Base-by-base conservation (phyloP, 2,797 vertebrate genomes). In the Myoxocephalus aenaeus region DNA sequence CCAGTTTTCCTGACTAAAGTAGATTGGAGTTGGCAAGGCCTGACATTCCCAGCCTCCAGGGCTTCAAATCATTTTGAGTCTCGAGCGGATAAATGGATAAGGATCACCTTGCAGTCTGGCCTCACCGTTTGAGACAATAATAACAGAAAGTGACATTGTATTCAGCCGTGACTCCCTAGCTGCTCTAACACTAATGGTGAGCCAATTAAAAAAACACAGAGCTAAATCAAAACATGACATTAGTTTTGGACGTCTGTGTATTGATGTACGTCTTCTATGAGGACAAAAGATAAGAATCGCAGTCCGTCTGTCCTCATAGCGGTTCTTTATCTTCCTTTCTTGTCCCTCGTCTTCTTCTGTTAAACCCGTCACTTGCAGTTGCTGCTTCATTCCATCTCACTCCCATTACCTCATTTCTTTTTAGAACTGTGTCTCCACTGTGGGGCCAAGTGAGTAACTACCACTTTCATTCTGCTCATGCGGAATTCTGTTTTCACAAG, bases 41-140 rank as follows among this genome's bases (percentile, higher is more conserved):
- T 42, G 25, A 61, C 13, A 40, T 42, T 13, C 44, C 56, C 34
- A 42, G 10, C 38, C 56, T 53, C 34, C 36, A 53, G 36, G 27
- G 25, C 25, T 42, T 38, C 34, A 53, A 40, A 62, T 75, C 48
- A 44, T 27, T 66, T 68, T 44, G 14, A 54, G 48, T 76, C 48
- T 34, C 36, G 25, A 7, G 27, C 4, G 5, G 48, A 46, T 76
- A 27, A 63, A 69, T 56, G 58, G 66, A 27, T 63, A 63, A 54
- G 27, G 27, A 48, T 76, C 74, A 56, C 65, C 38, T 76, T 76
- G 48, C 29, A 20, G 34, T 27, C 46, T 54, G 27, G 38, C 65
- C 58, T 69, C 15, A 13, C 48, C 10, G 4, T 62, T 54, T 53
- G 14, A 46, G 25, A 69, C 20, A 44, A 25, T 54, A 44, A 76